Evolutionary conservation across 2,888 invertebrate species (phyloP).

Genomic region (Doris montereyensis): DNA sequence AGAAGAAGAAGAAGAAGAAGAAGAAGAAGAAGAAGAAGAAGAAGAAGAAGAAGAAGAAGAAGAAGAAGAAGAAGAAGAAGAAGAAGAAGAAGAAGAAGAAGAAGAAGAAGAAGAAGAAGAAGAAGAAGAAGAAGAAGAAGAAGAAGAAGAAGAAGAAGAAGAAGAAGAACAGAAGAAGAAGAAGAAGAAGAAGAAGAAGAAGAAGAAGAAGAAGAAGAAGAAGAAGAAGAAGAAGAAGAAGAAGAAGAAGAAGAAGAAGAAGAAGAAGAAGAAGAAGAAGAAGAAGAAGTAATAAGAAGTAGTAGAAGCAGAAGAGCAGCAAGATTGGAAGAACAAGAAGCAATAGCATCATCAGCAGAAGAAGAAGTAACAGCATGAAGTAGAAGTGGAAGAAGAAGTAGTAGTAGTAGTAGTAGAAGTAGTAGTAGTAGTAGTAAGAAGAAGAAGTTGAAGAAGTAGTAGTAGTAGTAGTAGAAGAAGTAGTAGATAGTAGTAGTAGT

Average conservation of each 20-base stretch:
- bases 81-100: neutral
- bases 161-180: neutral
- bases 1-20: neutral
- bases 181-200: neutral
- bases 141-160: neutral
- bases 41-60: neutral
- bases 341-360: conserved; percentile 25
- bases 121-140: neutral
- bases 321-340: conserved; percentile 33
- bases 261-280: neutral
- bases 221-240: conserved; percentile 14
- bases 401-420: conserved; percentile 19
- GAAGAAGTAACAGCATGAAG: conserved; percentile 24
- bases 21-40: neutral
- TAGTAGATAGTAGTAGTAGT: conserved; percentile 34
- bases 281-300: too few relatives aligned
- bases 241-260: conserved; percentile 14
- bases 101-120: neutral
- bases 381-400: neutral
- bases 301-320: too few relatives aligned
- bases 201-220: conserved; percentile 2
- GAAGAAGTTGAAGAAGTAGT: conserved; percentile 35
- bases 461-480: conserved; percentile 33
- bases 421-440: conserved; percentile 38
- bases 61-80: neutral